phyloP scores from a whole-genome alignment of 2,113 vertebrate genomes.

The Coracopsis vasa region DNA sequence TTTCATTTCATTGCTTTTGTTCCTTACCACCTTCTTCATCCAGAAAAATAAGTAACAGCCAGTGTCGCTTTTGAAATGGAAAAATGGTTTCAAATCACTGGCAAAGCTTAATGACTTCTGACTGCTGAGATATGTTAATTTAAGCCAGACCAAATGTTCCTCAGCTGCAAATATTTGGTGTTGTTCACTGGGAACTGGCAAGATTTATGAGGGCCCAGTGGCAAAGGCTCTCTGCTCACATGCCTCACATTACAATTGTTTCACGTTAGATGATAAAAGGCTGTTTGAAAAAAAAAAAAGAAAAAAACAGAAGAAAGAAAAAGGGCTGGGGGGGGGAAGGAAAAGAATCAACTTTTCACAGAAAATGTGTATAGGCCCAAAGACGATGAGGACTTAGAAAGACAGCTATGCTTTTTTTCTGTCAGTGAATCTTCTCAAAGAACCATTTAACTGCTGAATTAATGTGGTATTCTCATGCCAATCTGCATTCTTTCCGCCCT shows the following conservation, averaged over 20 bases:
- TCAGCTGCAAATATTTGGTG: slow-evolving; percentile 87
- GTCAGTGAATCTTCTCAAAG: slow-evolving; percentile 59
- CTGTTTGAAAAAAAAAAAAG: neutral
- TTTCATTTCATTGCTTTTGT: slow-evolving; percentile 72
- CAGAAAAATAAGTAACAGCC: slow-evolving; percentile 73
- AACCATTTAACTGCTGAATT: slow-evolving; percentile 58
- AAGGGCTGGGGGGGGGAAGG: neutral
- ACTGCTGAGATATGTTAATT: slow-evolving; percentile 86
- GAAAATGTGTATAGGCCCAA: slow-evolving; percentile 35
- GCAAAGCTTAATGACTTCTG: slow-evolving; percentile 84
- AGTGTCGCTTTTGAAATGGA: slow-evolving; percentile 80
- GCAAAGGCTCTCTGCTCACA: slow-evolving; percentile 78
- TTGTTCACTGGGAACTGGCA: slow-evolving; percentile 82
- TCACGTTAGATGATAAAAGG: slow-evolving; percentile 74
- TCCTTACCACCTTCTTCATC: slow-evolving; percentile 67
- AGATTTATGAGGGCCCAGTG: slow-evolving; percentile 85
- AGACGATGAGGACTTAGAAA: slow-evolving; percentile 39
- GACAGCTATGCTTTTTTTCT: slow-evolving; percentile 53
- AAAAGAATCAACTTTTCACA: slow-evolving; percentile 65
- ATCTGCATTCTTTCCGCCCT: slow-evolving; percentile 37
- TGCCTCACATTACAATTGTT: slow-evolving; percentile 78
- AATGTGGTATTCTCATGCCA: slow-evolving; percentile 49
- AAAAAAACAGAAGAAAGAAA: neutral
- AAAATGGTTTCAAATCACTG: slow-evolving; percentile 84
- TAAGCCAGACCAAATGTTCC: slow-evolving; percentile 84